phyloP scores from a whole-genome alignment of 2,888 invertebrate genomes.

The Cyclophora albipunctata region DNA sequence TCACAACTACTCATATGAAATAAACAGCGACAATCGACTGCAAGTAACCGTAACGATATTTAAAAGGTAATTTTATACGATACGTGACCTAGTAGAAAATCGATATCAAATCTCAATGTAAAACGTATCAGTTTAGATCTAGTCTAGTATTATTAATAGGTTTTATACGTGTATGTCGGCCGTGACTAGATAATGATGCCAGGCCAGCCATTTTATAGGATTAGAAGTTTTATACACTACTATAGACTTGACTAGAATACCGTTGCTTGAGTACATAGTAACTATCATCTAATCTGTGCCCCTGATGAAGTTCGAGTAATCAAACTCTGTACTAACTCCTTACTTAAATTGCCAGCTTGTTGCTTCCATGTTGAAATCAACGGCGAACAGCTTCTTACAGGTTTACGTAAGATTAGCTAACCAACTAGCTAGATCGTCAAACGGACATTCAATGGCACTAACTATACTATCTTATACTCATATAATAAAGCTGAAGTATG shows the following conservation, averaged over 20 bases:
- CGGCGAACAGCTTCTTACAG: conserved; percentile 28
- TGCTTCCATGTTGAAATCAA: conserved; percentile 46
- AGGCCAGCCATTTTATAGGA: not conserved
- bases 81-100: conserved; percentile 11
- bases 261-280: no score
- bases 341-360: conserved; percentile 52
- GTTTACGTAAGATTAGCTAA: no score
- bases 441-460: no score
- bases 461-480: no score
- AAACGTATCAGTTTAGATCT: conserved; percentile 24
- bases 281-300: conserved; percentile 17
- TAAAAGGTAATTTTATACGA: conserved; percentile 10
- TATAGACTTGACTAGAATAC: no score
- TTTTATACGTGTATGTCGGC: conserved; percentile 48
- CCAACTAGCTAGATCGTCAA: no score
- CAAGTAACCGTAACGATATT: conserved; percentile 1
- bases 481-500: no score
- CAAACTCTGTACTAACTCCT: conserved; percentile 40
- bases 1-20: conserved; percentile 14
- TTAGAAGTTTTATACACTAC: no score
- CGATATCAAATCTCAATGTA: conserved; percentile 23
- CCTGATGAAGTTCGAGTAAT: conserved; percentile 44
- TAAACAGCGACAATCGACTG: conserved; percentile 4
- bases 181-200: conserved; percentile 52
- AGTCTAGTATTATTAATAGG: conserved; percentile 52